Base-by-base conservation (phyloP, 2,888 invertebrate species). In the Eilema griseolum region DNA sequence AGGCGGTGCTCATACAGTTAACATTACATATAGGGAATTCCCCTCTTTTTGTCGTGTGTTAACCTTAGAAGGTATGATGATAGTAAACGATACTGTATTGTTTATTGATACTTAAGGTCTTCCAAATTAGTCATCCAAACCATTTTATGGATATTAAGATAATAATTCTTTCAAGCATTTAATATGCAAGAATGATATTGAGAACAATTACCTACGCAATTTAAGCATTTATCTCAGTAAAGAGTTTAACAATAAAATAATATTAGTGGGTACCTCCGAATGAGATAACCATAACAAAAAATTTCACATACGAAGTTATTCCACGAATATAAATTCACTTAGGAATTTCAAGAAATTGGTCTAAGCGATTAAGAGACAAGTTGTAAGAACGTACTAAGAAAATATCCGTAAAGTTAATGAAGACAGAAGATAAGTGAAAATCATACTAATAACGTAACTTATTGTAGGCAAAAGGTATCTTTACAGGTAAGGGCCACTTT, bases 1-100 rank as follows among this genome's bases (percentile, higher is more conserved):
- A 89, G 88, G 88, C 88, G 89, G 84, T 83, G 78, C 84, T 73
- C 77, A 83, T 72, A 78, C 81, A 71, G 77, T 74, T 78, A 81
- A 76, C 64, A 74, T 79, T 78, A 77, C 74, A 61, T 74, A 71
- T 71, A 60, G 66, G 46, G 63, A 52, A 63, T 72, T 82, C 74
- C 71, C 71, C 71, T 71, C 65, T 76, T 76, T 73, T 75, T 73
- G 66, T 66, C 61, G n/a, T 14, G 14, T 56, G 46, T 73, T 73
- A 74, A 66, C 69, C 52, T 71, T 64, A 71, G 70, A 73, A 77
- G 68, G 65, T 66, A 59, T 28, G 28, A 28, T 46, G 65, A 4
- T 23, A 37, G 33, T 20, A 61, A 68, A 24, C 61, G 61, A 71
- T 71, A 79, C 66, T 33, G 20, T 26, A 23, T 24, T 16, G 4